phyloP scores from a whole-genome alignment of 2,113 vertebrate genomes.

The Macrotis lagotis region DNA sequence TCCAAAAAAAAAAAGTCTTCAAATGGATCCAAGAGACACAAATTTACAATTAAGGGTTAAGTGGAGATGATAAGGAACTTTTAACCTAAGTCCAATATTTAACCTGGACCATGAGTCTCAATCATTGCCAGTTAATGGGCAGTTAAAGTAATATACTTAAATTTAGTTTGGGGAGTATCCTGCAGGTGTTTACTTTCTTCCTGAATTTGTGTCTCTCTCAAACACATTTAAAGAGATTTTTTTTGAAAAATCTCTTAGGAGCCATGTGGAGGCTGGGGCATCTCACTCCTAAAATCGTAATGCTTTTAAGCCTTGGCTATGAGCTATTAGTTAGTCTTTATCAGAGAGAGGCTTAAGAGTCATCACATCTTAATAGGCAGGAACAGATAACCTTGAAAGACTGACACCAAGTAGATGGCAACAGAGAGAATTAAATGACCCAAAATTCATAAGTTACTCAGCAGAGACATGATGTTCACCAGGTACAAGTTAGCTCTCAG shows the following conservation, averaged over 20 bases:
- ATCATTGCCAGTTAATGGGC: not conserved
- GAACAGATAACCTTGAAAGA: too few relatives aligned
- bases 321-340: not conserved
- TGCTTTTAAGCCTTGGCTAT: not conserved
- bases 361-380: not conserved
- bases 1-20: not conserved
- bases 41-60: not conserved
- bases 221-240: too few relatives aligned
- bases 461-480: not conserved
- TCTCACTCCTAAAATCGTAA: too few relatives aligned
- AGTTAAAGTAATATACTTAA: not conserved
- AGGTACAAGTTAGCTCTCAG: not conserved
- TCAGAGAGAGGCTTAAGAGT: not conserved
- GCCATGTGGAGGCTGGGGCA: too few relatives aligned
- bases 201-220: too few relatives aligned
- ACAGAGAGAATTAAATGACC: not conserved
- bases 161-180: not conserved
- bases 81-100: not conserved
- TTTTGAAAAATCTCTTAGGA: too few relatives aligned
- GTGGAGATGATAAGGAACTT: not conserved
- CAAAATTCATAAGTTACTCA: not conserved
- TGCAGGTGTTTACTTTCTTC: not conserved
- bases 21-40: not conserved
- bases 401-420: too few relatives aligned
- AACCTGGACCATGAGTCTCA: not conserved